Evolutionary conservation across 2,888 invertebrate genomes (phyloP), one percentile per base, ranked within the genome.

Genomic region (Platypus cylindrus): DNA sequence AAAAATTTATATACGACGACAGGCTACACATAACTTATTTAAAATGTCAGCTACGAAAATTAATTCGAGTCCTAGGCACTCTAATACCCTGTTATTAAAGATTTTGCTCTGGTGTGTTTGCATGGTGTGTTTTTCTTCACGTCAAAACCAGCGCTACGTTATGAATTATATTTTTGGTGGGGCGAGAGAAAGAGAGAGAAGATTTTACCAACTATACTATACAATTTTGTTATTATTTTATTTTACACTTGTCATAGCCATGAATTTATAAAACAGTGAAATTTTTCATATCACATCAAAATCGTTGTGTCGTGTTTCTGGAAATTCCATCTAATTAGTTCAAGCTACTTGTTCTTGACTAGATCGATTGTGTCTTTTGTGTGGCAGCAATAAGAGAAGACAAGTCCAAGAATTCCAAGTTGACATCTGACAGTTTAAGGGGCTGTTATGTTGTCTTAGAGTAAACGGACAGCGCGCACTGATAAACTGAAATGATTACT

Each of bases 1-100:
- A 56, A 55, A 56, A 55, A 56, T n/a, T n/a, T n/a, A n/a, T 56
- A 54, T 55, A 55, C 53, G 53, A 48, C 52, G 55, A 55, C 52
- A 54, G 50, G 52, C 51, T n/a, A n/a, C n/a, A 48, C 52, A 54
- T 55, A 55, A 55, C 53, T 55, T 56, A 56, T 56, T 55, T 55
- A 55, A 54, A 55, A 54, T 56, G 56, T 55, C 56, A 55, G 55
- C 48, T 48, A 36, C 46, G 50, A 52, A 55, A 56, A 54, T 54
- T 55, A 55, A 55, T 55, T 53, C 52, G 44, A 48, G 49, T 53
- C 51, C 50, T 52, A 50, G 51, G n/a, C n/a, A n/a, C 51, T 48
- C 45, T 51, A 53, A 51, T 49, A 48, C 49, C 44, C 47, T 50
- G 51, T 51, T 54, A 54, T 54, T 54, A 53, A 53, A 50, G 45